Base-by-base conservation (phyloP, 2,888 invertebrate genomes). In the Campoplex capitator region DNA sequence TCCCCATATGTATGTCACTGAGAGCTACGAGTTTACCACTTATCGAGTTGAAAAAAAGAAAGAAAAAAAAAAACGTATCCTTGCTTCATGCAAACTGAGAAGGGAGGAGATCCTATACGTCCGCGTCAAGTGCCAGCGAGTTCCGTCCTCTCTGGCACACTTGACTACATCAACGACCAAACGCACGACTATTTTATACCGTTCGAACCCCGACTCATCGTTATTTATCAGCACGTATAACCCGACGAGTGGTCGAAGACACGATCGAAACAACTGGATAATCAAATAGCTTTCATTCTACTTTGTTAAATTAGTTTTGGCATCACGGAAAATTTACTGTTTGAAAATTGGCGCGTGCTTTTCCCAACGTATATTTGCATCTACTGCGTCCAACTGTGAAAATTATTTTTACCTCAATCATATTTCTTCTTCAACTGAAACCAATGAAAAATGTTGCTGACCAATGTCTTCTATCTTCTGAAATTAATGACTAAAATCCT, bases 1-100 rank as follows among this genome's bases (percentile, higher is more conserved):
- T 84, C 62, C 48, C 81, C 70, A 78, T 85, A 83, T 86, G 86
- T 86, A 79, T 86, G 86, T 85, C 85, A 85, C 85, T 74, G 62
- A 83, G 82, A 79, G 74, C 68, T 82, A 85, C 85, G 85, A 67
- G 78, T 82, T 83, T 83, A 75, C 86, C 83, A 83, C 83, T 86
- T 83, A 85, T 83, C 75, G 75, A 65, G 48, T 32, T 78, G 54
- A 51, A 38, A 74, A 56, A 77, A 83, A 81, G 38, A 3, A 6
- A 81, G 38, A 3, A 6, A 81, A 23, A 23, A 23, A 23, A 6
- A 3, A 6, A 76, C 54, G 73, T 75, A 81, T 32, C 45, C 35
- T 81, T 74, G 35, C 32, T 18, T 35, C 13, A 9, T 48, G 70
- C 28, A 48, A 51, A 38, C n/a, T 3, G 51, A 45, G 23, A 35